A percentile compares a stretch with the other conserved stretches of the same genome.
Conservation (phyloP, 2,888 invertebrate species). For the Conops quadrifasciatus region DNA sequence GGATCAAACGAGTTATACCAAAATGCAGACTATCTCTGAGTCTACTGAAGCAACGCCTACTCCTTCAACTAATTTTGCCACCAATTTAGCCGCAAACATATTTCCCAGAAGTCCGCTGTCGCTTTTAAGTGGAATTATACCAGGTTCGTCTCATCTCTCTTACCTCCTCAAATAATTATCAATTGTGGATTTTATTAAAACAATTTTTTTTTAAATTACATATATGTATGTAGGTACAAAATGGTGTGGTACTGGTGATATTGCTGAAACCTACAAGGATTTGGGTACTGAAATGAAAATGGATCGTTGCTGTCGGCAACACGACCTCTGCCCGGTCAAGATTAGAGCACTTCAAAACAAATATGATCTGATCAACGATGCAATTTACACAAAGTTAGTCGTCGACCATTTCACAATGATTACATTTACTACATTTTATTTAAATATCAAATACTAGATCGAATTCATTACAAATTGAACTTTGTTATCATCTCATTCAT, state of each 20-base stretch:
- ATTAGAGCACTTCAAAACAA: constrained; percentile 68
- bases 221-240: constrained; percentile 75
- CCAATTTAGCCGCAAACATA: constrained; percentile 61
- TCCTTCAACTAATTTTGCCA: constrained; percentile 45
- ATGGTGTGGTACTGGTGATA: constrained; percentile 92
- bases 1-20: constrained; percentile 53
- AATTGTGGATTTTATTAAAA: background rate
- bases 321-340: constrained; percentile 90
- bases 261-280: constrained; percentile 84
- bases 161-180: background rate
- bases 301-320: constrained; percentile 88
- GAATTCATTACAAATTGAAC: background rate
- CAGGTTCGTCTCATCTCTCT: constrained; percentile 68
- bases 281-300: constrained; percentile 76
- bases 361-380: constrained; percentile 85
- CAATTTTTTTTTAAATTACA: background rate
- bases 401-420: too few relatives aligned
- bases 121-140: constrained; percentile 80
- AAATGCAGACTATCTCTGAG: constrained; percentile 46
- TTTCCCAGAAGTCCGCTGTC: constrained; percentile 75
- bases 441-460: background rate
- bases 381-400: constrained; percentile 80
- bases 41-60: constrained; percentile 48
- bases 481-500: constrained; percentile 31
- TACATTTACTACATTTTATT: background rate